phyloP scores from a whole-genome alignment of 2,888 invertebrate genomes.

The Chrysomela aeneicollis region DNA sequence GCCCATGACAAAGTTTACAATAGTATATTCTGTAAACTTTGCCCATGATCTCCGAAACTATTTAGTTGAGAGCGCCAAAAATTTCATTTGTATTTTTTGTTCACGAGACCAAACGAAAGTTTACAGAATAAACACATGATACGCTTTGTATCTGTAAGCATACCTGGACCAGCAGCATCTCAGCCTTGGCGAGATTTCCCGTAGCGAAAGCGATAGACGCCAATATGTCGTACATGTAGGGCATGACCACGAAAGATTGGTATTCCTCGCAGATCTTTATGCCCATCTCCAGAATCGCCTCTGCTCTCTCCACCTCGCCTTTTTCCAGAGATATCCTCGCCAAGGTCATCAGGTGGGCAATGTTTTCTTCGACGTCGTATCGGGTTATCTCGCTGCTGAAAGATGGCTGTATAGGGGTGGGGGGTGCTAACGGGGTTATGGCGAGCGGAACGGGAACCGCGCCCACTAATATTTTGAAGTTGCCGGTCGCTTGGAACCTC shows the following conservation, averaged over 20 bases:
- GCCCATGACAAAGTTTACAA: no score
- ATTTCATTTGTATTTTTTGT: no score
- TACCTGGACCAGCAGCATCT: conserved; percentile 55
- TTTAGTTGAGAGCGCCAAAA: no score
- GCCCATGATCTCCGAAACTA: no score
- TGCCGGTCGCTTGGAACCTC: background rate
- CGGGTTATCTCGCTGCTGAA: conserved; percentile 27
- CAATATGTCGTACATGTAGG: conserved; percentile 61
- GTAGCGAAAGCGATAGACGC: conserved; percentile 59
- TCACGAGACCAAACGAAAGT: no score
- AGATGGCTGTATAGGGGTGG: background rate
- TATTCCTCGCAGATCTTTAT: conserved; percentile 59
- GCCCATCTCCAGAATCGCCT: conserved; percentile 58
- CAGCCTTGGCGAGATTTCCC: conserved; percentile 59
- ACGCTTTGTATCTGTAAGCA: background rate
- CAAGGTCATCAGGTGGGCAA: conserved; percentile 56
- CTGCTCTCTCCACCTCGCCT: conserved; percentile 57
- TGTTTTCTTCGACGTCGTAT: conserved; percentile 56
- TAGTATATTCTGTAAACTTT: no score
- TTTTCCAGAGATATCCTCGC: conserved; percentile 56
- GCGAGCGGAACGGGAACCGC: background rate
- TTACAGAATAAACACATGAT: no score
- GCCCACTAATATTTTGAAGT: background rate
- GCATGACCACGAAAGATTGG: conserved; percentile 55
- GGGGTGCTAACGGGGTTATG: conserved; percentile 7